Percentiles rank a stretch among this genome's conserved stretches.
phyloP scores from a whole-genome alignment of 1,140 invertebrate genomes.

The Conopomorpha cramerella region DNA sequence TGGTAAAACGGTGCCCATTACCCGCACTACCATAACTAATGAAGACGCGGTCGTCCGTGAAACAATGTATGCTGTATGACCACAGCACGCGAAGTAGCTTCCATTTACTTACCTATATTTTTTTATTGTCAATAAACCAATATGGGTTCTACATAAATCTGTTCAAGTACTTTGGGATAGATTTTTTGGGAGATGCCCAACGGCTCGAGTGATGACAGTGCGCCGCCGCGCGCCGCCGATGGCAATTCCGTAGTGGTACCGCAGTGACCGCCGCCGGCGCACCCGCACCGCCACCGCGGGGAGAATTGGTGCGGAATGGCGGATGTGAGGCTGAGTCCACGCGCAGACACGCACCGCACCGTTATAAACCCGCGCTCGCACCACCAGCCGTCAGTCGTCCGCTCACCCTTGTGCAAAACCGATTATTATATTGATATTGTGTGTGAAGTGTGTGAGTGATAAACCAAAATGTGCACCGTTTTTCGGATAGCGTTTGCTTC shows the following conservation, averaged over 20 bases:
- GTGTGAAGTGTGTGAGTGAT: constrained; percentile 29
- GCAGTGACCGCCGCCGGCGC: no score
- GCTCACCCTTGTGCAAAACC: constrained; percentile 42
- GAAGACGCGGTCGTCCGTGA: constrained; percentile 26
- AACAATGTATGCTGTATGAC: constrained; percentile 31
- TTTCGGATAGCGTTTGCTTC: constrained; percentile 47
- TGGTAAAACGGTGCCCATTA: no score
- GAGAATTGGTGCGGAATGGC: constrained; percentile 62
- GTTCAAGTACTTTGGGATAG: constrained; percentile 51
- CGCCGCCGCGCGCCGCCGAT: no score
- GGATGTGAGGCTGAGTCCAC: constrained; percentile 55
- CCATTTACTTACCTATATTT: no score
- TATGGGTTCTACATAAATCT: no score
- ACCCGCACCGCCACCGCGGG: no score
- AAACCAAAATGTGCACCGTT: constrained; percentile 40
- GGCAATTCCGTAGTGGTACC: no score
- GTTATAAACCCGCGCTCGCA: constrained; percentile 53
- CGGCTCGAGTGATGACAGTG: no score
- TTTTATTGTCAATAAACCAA: no score
- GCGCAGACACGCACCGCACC: constrained; percentile 39
- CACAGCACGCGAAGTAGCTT: constrained; percentile 28
- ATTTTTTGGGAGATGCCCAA: constrained; percentile 62
- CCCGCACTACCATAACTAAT: no score
- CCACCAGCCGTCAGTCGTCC: constrained; percentile 44
- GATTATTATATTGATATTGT: constrained; percentile 31